Evolutionary conservation across 1,140 invertebrate species (phyloP), one percentile per base, ranked within the genome.

Genomic region (Apis florea): DNA sequence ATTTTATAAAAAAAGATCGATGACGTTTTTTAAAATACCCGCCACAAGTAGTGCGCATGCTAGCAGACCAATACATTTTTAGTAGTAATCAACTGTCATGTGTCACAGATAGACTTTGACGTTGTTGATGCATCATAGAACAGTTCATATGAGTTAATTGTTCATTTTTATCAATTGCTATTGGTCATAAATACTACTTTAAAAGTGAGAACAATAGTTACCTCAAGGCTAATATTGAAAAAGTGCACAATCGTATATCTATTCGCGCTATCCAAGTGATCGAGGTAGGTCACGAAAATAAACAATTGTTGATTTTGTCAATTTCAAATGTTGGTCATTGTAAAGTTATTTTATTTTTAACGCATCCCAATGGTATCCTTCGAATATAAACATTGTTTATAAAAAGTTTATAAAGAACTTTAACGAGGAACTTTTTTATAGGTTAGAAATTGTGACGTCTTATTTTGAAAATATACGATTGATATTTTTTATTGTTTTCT

Each of bases 401-500:
- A 40, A 40, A 40, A 40, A 51, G 6, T 26, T 78, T 2, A 1
- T 26, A 2, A 40, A n/a, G 0, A 11, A 1, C 11, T 56, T 10
- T 1, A 24, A 0, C 19, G 8, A 40, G 5, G 31, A 40, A 40
- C 31, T 56, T n/a, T 1, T 11, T 72, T 40, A 26, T 13, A 86
- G 84, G 80, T 86, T 86, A 86, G 71, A 54, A 69, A 56, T 10
- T 67, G 54, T 59, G 56, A 66, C 66, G 79, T 47, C 17, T 51
- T 58, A 66, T 31, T 19, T 24, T 47, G n/a, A 58, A 40, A 19
- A 26, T 64, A 2, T 40, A 19, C 5, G 10, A 47, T 21, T 64
- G 3, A n/a, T 51, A 13, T 17, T 21, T n/a, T 26, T 53, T 4
- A 17, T 47, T 8, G 8, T 53, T 63, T 15, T 40, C 31, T 40